These are phyloP conservation scores for Cathartes aura DNA, from an alignment of 2,113 vertebrate genomes.

Conservation along the genomic window DNA sequence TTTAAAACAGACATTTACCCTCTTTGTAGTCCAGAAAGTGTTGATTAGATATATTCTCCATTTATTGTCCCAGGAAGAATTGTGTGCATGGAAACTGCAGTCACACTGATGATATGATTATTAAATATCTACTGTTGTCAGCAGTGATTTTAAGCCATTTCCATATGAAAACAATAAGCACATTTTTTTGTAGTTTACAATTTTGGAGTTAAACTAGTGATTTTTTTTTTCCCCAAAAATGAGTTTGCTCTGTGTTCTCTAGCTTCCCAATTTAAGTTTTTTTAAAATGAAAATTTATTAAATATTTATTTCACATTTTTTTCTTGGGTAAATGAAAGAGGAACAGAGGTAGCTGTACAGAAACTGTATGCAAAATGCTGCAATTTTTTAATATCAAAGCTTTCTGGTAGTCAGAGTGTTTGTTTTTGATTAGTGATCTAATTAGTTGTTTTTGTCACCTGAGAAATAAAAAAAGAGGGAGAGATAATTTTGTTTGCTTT, in stretches of 20 bases:
- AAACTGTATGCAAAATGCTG: not conserved
- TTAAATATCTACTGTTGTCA: not conserved
- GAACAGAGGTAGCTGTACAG: not conserved
- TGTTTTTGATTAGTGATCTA: not conserved
- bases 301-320: not conserved
- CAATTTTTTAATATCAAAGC: not conserved
- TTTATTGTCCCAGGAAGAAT: not conserved
- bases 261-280: not conserved
- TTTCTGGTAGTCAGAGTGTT: not conserved
- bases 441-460: not conserved
- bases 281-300: not conserved
- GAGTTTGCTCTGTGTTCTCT: not conserved
- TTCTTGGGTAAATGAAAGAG: not conserved
- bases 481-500: not conserved
- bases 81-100: too few relatives aligned
- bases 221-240: fast-evolving
- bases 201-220: not conserved
- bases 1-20: not conserved
- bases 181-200: not conserved
- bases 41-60: not conserved
- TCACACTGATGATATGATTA: not conserved
- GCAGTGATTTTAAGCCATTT: not conserved
- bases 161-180: not conserved
- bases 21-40: not conserved
- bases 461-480: not conserved